These are phyloP conservation scores for Pyrocoelia pectoralis DNA, from an alignment of 2,888 invertebrate genomes.

Conservation along the genomic window DNA sequence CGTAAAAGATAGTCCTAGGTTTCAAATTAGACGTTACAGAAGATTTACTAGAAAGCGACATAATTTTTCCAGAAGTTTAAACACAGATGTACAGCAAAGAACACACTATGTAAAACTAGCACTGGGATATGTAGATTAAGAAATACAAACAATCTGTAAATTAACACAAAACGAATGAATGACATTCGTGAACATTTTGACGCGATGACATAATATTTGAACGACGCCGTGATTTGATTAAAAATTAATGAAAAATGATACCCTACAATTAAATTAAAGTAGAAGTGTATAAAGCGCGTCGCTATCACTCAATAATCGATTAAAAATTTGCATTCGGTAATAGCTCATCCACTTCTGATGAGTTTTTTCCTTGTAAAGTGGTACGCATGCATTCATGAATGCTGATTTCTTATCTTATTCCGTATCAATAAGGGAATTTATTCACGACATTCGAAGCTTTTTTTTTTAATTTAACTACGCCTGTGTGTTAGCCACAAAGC, in stretches of 20 bases:
- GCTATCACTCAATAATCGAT: conserved; percentile 43
- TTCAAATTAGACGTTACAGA: conserved; percentile 18
- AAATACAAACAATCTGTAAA: conserved; percentile 14
- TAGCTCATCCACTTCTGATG: conserved; percentile 42
- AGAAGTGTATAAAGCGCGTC: conserved; percentile 16
- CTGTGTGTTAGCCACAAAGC: conserved; percentile 19
- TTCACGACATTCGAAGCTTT: conserved; percentile 37
- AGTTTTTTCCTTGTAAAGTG: conserved; percentile 39
- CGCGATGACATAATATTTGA: neutral
- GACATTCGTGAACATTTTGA: conserved; percentile 18
- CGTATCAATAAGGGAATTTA: conserved; percentile 44
- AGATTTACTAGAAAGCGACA: conserved; percentile 25
- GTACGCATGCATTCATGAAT: conserved; percentile 44
- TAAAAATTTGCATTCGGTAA: conserved; percentile 48
- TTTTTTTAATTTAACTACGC: conserved; percentile 33
- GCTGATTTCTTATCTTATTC: conserved; percentile 42
- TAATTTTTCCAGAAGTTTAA: conserved; percentile 19
- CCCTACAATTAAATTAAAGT: neutral
- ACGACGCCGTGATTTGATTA: neutral
- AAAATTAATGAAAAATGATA: neutral
- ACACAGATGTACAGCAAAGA: neutral
- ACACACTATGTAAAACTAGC: neutral
- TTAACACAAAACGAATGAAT: conserved; percentile 20
- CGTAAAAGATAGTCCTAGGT: conserved; percentile 57
- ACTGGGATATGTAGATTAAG: neutral